Conservation (phyloP, 2,113 vertebrate genomes). For the Petroica traversi region DNA sequence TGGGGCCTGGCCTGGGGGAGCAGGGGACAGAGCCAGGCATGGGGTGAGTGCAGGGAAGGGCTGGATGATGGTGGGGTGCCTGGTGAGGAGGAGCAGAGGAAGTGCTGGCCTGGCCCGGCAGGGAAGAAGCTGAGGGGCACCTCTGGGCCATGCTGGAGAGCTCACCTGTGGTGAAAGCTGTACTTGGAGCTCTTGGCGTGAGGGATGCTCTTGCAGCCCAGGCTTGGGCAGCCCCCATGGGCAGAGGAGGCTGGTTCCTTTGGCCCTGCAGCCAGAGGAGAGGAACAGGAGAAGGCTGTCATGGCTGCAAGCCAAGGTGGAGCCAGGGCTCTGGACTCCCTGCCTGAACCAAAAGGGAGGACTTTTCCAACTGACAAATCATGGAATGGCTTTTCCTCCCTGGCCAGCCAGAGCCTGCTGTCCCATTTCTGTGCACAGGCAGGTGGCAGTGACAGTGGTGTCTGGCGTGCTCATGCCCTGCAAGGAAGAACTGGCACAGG, state of each 20-base stretch:
- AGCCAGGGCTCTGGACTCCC: neutral
- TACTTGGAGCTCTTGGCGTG: slow-evolving; percentile 90
- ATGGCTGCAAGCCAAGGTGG: neutral
- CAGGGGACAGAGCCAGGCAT: neutral
- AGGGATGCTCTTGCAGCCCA: slow-evolving; percentile 85
- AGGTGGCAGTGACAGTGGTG: neutral
- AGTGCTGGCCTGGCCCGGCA: rapidly evolving
- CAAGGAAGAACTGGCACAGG: neutral
- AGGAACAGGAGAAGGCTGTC: neutral
- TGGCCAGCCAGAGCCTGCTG: neutral
- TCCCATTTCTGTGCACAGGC: neutral
- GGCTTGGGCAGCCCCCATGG: slow-evolving; percentile 78
- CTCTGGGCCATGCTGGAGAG: neutral
- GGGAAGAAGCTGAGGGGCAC: neutral
- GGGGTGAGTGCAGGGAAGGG: neutral
- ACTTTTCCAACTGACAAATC: neutral
- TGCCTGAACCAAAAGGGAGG: neutral
- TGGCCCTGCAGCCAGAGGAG: slow-evolving; percentile 71
- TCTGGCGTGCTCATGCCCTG: rapidly evolving
- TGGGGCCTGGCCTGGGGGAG: neutral
- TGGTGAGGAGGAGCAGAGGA: neutral
- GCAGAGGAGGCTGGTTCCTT: slow-evolving; percentile 78
- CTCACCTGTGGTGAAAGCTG: slow-evolving; percentile 96
- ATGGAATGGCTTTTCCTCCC: neutral
- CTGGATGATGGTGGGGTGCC: neutral